Conservation (phyloP, 2,888 invertebrate species). For the Willowsia nigromaculata region DNA sequence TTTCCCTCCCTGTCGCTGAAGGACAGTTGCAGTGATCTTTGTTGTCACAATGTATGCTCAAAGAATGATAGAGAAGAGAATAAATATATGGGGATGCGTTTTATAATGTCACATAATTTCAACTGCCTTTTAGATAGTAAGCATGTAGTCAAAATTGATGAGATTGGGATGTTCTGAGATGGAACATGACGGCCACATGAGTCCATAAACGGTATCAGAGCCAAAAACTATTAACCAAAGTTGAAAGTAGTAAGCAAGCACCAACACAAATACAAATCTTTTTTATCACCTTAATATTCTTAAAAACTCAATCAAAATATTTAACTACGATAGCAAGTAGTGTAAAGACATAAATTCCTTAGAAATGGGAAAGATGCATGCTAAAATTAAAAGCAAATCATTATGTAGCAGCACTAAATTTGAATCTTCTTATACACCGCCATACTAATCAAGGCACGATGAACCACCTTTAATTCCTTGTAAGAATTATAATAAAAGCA, state of each 20-base stretch:
- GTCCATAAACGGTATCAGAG: slow-evolving; percentile 39
- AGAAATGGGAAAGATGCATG: no score
- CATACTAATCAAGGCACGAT: background rate
- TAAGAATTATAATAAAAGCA: background rate
- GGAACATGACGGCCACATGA: slow-evolving; percentile 26
- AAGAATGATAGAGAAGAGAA: background rate
- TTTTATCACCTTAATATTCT: no score
- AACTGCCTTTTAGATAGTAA: background rate
- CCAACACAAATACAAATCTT: no score
- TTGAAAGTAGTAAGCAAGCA: background rate
- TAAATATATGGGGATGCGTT: background rate
- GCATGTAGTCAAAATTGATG: background rate
- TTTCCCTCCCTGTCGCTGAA: background rate
- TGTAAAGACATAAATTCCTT: no score
- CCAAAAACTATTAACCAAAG: slow-evolving; percentile 1
- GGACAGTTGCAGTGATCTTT: background rate
- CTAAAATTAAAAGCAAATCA: no score
- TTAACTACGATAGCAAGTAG: no score
- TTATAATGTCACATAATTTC: background rate
- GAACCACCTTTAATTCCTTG: background rate
- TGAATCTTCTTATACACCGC: background rate
- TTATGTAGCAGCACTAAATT: no score
- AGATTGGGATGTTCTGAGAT: background rate
- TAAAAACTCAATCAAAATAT: no score
- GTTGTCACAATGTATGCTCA: background rate